Evolutionary conservation across 1,140 invertebrate species (phyloP), one percentile per base, ranked within the genome.

Genomic region (Brachionus sp.): DNA sequence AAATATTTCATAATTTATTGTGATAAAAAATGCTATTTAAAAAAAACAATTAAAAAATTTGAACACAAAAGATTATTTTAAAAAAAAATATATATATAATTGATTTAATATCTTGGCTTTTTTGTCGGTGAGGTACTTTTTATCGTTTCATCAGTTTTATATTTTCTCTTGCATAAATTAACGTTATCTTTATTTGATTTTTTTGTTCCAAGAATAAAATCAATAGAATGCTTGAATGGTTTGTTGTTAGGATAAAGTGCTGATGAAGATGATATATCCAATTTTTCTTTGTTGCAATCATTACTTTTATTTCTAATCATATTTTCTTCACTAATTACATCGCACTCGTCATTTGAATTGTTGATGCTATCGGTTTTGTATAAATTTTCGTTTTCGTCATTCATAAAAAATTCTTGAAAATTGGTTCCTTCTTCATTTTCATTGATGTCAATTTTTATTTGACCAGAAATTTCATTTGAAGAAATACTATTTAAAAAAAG

Each of bases 191-290:
- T 25, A 29, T 33, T 19, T 12, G 4, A 42, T 16, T 44, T 12
- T 16, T 39, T 73, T 25, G 46, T 75, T 13, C 70, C 70, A 16
- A 75, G 39, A 46, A 75, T 75, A 35, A 44, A 44, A 75, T 75
- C 70, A 25, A 75, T 75, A 12, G 70, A 75, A 25, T 75, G 70
- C 13, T 75, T 75, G 25, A 46, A 75, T 75, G 70, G 70, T 9
- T 75, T 75, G 16, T 39, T 19, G 16, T 39, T 19, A 44, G 42
- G 9, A 23, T 19, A 6, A 10, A 25, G 16, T 23, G 70, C 9
- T 23, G 70, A n/a, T 33, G 42, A 29, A 25, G 33, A n/a, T 25
- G 68, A 73, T 19, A 3, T 33, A 12, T 33, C 3, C 3, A 25
- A 25, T 3, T 19, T 19, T 57, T 6, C 19, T 57, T 23, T 57